Conservation (phyloP, 2,888 invertebrate genomes). For the Nipponacmea schrenckii region DNA sequence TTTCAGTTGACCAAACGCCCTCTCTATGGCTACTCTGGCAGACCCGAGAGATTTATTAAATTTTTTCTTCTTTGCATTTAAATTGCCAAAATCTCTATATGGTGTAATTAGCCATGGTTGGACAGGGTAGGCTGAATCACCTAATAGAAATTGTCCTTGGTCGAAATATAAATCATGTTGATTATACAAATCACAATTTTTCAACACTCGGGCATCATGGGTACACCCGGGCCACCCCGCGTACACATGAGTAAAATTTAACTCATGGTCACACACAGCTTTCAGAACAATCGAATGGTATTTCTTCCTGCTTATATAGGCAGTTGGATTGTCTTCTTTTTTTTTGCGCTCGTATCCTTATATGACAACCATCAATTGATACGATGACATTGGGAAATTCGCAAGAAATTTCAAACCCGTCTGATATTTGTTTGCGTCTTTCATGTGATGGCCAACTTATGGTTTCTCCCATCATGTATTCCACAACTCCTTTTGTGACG, state of each 20-base stretch:
- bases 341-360: constrained; percentile 22
- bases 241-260: constrained; percentile 13
- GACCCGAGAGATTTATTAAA: constrained; percentile 25
- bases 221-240: constrained; percentile 23
- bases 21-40: constrained; percentile 22
- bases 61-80: constrained; percentile 12
- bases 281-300: constrained; percentile 23
- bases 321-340: constrained; percentile 17
- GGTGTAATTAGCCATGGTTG: constrained; percentile 21
- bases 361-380: constrained; percentile 28
- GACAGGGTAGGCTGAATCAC: constrained; percentile 27
- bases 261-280: constrained; percentile 20
- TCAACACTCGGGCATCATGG: constrained; percentile 24
- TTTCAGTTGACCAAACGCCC: constrained; percentile 25
- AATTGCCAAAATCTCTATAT: constrained; percentile 9
- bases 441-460: constrained; percentile 17
- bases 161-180: not conserved
- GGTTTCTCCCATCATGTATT: not conserved
- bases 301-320: constrained; percentile 26
- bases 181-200: constrained; percentile 10
- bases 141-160: not conserved
- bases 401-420: constrained; percentile 15
- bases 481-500: not conserved
- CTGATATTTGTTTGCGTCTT: constrained; percentile 8
- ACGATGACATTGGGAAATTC: constrained; percentile 25